Conservation (phyloP, 1,140 invertebrate genomes). For the Brachionus asplanchnoidis region DNA sequence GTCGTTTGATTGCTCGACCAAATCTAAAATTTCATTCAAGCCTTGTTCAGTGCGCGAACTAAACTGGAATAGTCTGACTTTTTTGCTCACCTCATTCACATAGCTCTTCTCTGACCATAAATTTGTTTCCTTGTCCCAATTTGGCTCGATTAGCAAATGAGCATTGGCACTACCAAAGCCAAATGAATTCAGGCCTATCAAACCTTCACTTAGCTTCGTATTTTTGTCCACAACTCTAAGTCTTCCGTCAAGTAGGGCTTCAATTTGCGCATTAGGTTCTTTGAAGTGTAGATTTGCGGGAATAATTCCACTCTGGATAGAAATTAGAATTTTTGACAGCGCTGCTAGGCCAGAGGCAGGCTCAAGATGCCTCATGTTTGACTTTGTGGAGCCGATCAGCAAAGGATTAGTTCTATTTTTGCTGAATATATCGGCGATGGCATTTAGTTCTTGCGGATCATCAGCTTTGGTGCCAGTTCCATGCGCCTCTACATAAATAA, state of each 20-base stretch:
- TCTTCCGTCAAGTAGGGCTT: constrained; percentile 74
- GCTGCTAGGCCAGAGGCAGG: constrained; percentile 74
- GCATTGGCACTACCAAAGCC: constrained; percentile 96
- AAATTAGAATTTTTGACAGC: constrained; percentile 46
- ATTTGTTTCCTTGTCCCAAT: not conserved
- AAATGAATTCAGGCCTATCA: constrained; percentile 85
- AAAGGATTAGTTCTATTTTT: constrained; percentile 69
- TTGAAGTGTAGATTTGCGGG: constrained; percentile 77
- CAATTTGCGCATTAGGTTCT: constrained; percentile 78
- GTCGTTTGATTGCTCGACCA: constrained; percentile 53
- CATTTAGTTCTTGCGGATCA: constrained; percentile 90
- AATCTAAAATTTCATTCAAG: constrained; percentile 66
- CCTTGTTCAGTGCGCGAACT: constrained; percentile 77
- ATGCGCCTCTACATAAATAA: constrained; percentile 87
- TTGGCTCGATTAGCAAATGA: constrained; percentile 74
- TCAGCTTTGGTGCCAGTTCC: constrained; percentile 86
- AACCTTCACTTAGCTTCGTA: constrained; percentile 69
- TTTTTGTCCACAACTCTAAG: constrained; percentile 78
- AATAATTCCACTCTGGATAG: not conserved
- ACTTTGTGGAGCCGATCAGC: constrained; percentile 88
- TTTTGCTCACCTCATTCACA: not conserved
- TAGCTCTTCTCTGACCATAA: not conserved
- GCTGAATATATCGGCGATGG: constrained; percentile 85
- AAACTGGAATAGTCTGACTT: not conserved
- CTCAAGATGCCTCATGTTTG: constrained; percentile 95